Percentiles rank a stretch among this genome's conserved stretches.
Conservation (phyloP, 2,888 invertebrate genomes). For the Lycia hirtaria region DNA sequence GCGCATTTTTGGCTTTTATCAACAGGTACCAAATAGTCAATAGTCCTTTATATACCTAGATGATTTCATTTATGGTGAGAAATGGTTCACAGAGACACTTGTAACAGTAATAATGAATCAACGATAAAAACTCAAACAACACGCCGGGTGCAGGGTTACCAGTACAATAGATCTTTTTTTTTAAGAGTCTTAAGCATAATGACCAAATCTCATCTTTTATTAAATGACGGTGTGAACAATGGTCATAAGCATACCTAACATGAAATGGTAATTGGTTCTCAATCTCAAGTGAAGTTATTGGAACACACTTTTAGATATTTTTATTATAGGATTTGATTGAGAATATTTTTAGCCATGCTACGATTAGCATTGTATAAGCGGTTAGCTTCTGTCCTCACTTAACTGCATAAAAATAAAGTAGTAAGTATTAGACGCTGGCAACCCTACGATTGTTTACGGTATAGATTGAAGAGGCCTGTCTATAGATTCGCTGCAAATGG, state of each 20-base stretch:
- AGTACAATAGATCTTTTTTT: no score
- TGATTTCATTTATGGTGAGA: constrained; percentile 68
- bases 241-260: no score
- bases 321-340: neutral
- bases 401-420: neutral
- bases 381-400: no score
- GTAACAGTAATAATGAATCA: constrained; percentile 78
- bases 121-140: constrained; percentile 81
- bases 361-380: neutral
- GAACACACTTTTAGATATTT: constrained; percentile 1
- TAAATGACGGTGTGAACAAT: no score
- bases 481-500: constrained; percentile 78
- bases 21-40: no score
- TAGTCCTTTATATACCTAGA: constrained; percentile 45
- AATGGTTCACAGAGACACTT: constrained; percentile 77
- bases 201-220: no score
- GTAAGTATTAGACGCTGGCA: constrained; percentile 36
- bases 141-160: constrained; percentile 67
- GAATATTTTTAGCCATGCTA: neutral
- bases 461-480: constrained; percentile 79
- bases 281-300: no score
- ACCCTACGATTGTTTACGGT: constrained; percentile 75
- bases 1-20: no score
- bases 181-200: no score
- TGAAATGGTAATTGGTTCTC: no score